Conservation (phyloP, 2,888 invertebrate species). For the Timema cristinae region DNA sequence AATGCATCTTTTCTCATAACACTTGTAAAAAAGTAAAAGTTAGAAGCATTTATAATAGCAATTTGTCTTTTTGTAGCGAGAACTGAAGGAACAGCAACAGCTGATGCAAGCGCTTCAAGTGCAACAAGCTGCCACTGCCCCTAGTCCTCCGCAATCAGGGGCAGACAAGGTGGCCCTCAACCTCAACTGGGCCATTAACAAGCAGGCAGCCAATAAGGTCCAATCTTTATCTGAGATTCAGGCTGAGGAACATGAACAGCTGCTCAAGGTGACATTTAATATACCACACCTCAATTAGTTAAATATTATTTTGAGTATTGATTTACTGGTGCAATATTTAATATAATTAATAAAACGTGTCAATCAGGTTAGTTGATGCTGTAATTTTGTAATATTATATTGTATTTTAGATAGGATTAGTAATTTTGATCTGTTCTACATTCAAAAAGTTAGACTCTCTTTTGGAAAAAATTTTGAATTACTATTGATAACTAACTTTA, state of each 20-base stretch:
- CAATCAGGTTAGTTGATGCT: too few species aligned
- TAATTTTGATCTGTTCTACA: too few species aligned
- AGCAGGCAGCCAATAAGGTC: slow-evolving; percentile 49
- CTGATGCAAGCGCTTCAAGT: slow-evolving; percentile 40
- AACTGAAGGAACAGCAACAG: slow-evolving; percentile 36
- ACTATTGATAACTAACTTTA: too few species aligned
- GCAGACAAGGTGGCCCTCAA: slow-evolving; percentile 40
- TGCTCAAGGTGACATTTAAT: slow-evolving; percentile 29
- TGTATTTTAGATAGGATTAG: too few species aligned
- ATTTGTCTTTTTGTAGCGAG: slow-evolving; percentile 19
- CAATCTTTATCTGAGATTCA: slow-evolving; percentile 79
- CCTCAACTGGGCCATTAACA: slow-evolving; percentile 56
- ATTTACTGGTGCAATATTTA: too few species aligned
- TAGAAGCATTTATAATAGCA: not conserved
- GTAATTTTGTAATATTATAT: too few species aligned
- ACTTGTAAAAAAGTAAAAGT: too few species aligned
- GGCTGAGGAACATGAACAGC: slow-evolving; percentile 70
- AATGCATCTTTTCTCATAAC: too few species aligned
- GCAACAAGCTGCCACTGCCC: slow-evolving; percentile 43
- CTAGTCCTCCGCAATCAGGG: slow-evolving; percentile 48
- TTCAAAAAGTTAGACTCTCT: too few species aligned
- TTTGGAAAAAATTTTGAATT: too few species aligned
- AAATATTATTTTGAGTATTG: too few species aligned
- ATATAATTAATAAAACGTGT: too few species aligned
- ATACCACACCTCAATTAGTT: not conserved